Evolutionary conservation across 2,888 invertebrate genomes (phyloP).

Genomic region (Serrognathus titanus): DNA sequence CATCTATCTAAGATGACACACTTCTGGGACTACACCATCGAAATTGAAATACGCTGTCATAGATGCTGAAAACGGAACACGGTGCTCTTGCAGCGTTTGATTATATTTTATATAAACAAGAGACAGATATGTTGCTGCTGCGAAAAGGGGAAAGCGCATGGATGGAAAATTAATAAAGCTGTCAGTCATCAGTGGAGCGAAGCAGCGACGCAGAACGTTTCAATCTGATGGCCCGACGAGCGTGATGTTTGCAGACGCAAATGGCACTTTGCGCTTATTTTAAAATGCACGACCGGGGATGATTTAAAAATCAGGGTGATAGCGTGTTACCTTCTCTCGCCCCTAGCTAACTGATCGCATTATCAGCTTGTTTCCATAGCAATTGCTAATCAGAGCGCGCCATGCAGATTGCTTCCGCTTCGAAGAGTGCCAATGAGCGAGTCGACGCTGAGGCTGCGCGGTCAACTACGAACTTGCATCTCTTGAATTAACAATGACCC

Average conservation of each 20-base stretch:
- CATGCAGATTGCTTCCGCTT: slow-evolving; percentile 46
- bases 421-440: slow-evolving; percentile 44
- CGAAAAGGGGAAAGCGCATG: slow-evolving; percentile 37
- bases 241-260: slow-evolving; percentile 49
- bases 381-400: slow-evolving; percentile 57
- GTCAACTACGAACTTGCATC: slow-evolving; percentile 13
- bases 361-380: slow-evolving; percentile 59
- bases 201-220: slow-evolving; percentile 50
- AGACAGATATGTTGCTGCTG: slow-evolving; percentile 16
- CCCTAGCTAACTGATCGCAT: slow-evolving; percentile 50
- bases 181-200: slow-evolving; percentile 60
- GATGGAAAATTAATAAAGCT: slow-evolving; percentile 74
- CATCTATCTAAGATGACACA: not conserved
- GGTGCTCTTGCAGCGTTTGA: slow-evolving; percentile 26
- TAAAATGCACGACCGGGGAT: slow-evolving; percentile 42
- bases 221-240: slow-evolving; percentile 44
- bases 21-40: slow-evolving; percentile 1
- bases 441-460: slow-evolving; percentile 33
- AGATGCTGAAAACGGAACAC: slow-evolving; percentile 17
- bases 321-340: slow-evolving; percentile 31
- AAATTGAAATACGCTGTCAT: slow-evolving; percentile 28
- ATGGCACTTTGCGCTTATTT: slow-evolving; percentile 49
- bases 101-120: slow-evolving; percentile 32
- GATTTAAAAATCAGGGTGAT: slow-evolving; percentile 53
- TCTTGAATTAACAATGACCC: slow-evolving; percentile 23